phyloP scores from a whole-genome alignment of 2,797 vertebrate species.

The Pristis pectinata region DNA sequence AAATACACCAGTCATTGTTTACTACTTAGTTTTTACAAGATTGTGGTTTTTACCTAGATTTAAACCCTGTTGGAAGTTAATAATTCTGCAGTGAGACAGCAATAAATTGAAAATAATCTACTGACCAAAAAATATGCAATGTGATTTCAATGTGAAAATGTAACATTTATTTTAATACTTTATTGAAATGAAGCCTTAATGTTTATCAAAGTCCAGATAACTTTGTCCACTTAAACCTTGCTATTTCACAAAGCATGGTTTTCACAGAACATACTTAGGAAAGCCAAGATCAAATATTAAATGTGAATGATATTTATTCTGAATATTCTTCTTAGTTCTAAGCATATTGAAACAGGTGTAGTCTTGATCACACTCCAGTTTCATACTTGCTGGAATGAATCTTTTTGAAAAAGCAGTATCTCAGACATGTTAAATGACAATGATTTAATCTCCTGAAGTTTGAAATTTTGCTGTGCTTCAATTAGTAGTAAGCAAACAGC shows the following conservation, averaged over 20 bases:
- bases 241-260: neutral
- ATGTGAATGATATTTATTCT: neutral
- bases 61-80: neutral
- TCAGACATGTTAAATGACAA: neutral
- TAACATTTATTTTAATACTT: too few relatives aligned
- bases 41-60: neutral
- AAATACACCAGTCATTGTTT: neutral
- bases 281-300: neutral
- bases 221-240: neutral
- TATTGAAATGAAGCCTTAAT: neutral
- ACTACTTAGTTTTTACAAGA: neutral
- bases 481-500: neutral
- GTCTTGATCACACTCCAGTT: neutral
- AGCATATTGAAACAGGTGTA: neutral
- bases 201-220: neutral
- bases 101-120: constrained; percentile 1
- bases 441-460: neutral
- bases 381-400: neutral
- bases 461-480: neutral
- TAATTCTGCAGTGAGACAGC: neutral
- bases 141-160: too few relatives aligned
- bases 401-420: neutral
- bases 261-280: neutral
- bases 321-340: neutral
- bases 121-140: too few relatives aligned